A percentile compares a stretch with the other conserved stretches of the same genome.
These are phyloP conservation scores for Sesia apiformis DNA, from an alignment of 2,888 invertebrate genomes.

Conservation along the genomic window DNA sequence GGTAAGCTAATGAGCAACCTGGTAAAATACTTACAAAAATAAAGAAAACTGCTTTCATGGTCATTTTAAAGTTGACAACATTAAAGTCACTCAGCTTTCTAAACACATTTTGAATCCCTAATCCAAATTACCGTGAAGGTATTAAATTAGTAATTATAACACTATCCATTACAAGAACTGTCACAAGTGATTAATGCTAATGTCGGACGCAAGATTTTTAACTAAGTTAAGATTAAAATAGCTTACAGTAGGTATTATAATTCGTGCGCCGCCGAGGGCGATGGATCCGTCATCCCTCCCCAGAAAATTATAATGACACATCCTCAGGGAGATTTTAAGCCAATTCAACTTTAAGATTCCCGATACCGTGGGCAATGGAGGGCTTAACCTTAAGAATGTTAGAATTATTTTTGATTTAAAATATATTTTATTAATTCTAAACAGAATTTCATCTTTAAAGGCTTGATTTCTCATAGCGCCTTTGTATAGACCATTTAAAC, in stretches of 20 bases:
- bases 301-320: slow-evolving; percentile 71
- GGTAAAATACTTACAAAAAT: too few species aligned
- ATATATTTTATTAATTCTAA: not conserved
- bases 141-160: slow-evolving; percentile 31
- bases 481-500: too few species aligned
- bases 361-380: slow-evolving; percentile 37
- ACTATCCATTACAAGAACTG: slow-evolving; percentile 65
- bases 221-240: slow-evolving; percentile 74
- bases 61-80: too few species aligned
- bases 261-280: slow-evolving; percentile 49
- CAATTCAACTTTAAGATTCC: slow-evolving; percentile 59
- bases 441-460: not conserved
- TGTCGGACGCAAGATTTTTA: slow-evolving; percentile 72
- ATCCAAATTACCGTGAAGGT: slow-evolving; percentile 10
- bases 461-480: too few species aligned
- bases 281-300: slow-evolving; percentile 69
- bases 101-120: not conserved
- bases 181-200: slow-evolving; percentile 72
- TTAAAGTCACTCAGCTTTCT: too few species aligned
- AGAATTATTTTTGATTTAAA: not conserved
- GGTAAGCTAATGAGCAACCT: too few species aligned
- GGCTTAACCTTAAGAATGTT: not conserved
- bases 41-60: too few species aligned
- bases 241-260: slow-evolving; percentile 62
- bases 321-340: slow-evolving; percentile 67